These are phyloP conservation scores for Mormyrus iriodes DNA, from an alignment of 2,113 vertebrate genomes.

Conservation along the genomic window DNA sequence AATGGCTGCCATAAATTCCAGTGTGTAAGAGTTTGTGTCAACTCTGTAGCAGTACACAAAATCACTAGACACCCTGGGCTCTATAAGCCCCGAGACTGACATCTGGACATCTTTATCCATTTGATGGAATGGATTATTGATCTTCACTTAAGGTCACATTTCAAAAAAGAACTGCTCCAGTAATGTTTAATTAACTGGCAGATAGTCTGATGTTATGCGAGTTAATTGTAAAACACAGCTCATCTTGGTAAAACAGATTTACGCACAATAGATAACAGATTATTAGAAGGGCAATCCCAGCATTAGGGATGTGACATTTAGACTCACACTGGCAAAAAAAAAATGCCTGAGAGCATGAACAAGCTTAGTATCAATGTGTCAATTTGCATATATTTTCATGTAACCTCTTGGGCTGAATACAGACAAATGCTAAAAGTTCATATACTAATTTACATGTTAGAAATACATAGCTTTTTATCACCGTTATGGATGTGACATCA, in stretches of 20 bases:
- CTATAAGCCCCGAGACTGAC: background rate
- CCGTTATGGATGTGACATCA: background rate
- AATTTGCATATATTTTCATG: background rate
- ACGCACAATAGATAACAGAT: background rate
- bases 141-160: background rate
- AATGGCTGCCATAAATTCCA: background rate
- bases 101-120: background rate
- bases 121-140: background rate
- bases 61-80: background rate
- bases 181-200: background rate
- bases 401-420: background rate
- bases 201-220: background rate
- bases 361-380: background rate
- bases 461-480: background rate
- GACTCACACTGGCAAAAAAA: background rate
- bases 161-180: background rate
- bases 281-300: background rate
- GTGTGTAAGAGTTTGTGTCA: background rate
- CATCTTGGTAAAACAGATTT: background rate
- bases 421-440: background rate
- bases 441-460: background rate
- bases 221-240: background rate
- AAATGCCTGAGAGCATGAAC: background rate
- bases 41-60: background rate
- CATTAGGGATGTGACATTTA: background rate